Evolutionary conservation across 1,140 invertebrate species (phyloP), one percentile per base, ranked within the genome.

Genomic region (Drosophila cardini): DNA sequence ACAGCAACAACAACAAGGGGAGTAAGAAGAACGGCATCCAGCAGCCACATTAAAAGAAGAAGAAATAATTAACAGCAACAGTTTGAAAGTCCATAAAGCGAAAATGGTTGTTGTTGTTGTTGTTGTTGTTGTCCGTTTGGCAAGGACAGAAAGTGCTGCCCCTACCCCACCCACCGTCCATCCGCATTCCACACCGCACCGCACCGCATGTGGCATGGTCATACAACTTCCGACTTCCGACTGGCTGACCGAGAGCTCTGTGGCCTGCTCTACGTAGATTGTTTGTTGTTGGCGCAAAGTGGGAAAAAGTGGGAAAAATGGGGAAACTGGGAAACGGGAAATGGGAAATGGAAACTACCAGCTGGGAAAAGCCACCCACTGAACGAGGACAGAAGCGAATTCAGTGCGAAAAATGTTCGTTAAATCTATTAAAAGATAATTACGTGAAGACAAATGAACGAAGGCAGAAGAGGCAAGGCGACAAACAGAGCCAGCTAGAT

Each of bases 401-500:
- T 80, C 85, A 77, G 80, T 80, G 84, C 77, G 85, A 89, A 89
- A 87, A 89, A 75, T 84, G 85, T 89, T 80, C 84, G 84, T 89
- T 89, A 89, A 89, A 89, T 89, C 84, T 89, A 89, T 89, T 89
- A 89, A 89, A 89, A 89, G 84, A 90, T 89, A 89, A 89, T 89
- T 89, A 89, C 80, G 84, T 89, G 84, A 89, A 89, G 84, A 89
- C 84, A 89, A 89, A 89, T 89, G 84, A 74, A 83, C 67, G 58
- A 60, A 45, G 61, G 60, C 48, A 53, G 43, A 13, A 36, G 50
- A 43, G 10, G n/a, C 21, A 26, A 26, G 2, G 13, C 11, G 38
- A n/a, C 21, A 43, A 43, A 6, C 2, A 45, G 56, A 13, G 6
- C 16, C 15, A 26, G 21, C 21, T 26, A 10, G 46, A 11, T 8